Evolutionary conservation across 2,888 invertebrate species (phyloP), one percentile per base, ranked within the genome.

Genomic region (Ecdyonurus torrentis): DNA sequence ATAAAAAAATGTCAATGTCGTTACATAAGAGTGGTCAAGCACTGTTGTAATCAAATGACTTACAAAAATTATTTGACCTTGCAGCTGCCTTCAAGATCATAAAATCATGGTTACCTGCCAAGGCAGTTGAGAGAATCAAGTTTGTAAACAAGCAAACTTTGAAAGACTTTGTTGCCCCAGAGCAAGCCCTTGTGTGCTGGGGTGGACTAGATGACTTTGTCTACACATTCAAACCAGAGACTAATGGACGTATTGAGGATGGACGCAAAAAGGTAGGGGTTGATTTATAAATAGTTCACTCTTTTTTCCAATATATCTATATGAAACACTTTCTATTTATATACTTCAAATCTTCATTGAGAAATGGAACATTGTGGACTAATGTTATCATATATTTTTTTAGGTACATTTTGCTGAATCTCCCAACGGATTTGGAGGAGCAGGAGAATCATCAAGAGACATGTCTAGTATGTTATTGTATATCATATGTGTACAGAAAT

Each of bases 21-120:
- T n/a, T n/a, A n/a, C n/a, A n/a, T n/a, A n/a, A n/a, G n/a, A n/a
- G n/a, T n/a, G n/a, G n/a, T n/a, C n/a, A n/a, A n/a, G n/a, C n/a
- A n/a, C n/a, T n/a, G n/a, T n/a, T n/a, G n/a, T n/a, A n/a, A n/a
- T n/a, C n/a, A n/a, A n/a, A n/a, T n/a, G n/a, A n/a, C n/a, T n/a
- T n/a, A n/a, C n/a, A n/a, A n/a, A n/a, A n/a, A n/a, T n/a, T n/a
- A n/a, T n/a, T n/a, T n/a, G n/a, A n/a, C n/a, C n/a, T n/a, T 77
- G 65, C 71, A 88, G 91, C 95, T 66, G 91, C 91, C 1, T 95
- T 95, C 76, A 93, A 89, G 76, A 82, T 96, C 58, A 87, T 96
- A 7, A 95, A 93, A 75, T 79, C 85, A 0, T 81, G 93, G 78
- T 74, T 97, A 62, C 94, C 93, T 1, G 85, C 91, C 1, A 89